These are phyloP conservation scores for Taphrorychus bicolor DNA, from an alignment of 2,888 invertebrate species.

Conservation along the genomic window DNA sequence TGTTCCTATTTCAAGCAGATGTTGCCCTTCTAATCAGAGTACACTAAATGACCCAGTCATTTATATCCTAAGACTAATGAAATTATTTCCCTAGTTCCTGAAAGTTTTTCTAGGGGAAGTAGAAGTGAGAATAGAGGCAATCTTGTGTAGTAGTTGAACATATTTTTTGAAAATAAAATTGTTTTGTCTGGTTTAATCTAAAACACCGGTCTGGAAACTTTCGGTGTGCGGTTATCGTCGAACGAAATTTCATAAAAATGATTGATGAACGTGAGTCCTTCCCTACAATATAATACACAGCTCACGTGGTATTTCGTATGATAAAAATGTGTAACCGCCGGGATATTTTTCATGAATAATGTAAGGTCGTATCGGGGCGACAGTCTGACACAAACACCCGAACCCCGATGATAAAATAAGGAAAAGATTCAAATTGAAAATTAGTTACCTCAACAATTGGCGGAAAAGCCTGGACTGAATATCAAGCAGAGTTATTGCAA, in stretches of 20 bases:
- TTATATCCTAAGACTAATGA: constrained; percentile 65
- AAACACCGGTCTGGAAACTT: constrained; percentile 16
- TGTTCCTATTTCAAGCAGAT: constrained; percentile 45
- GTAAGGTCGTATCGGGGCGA: constrained; percentile 54
- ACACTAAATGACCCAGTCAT: constrained; percentile 59
- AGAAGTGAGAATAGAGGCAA: neutral
- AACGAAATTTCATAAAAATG: constrained; percentile 42
- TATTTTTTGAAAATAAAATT: neutral
- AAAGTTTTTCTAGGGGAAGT: constrained; percentile 32
- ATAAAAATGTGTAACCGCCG: constrained; percentile 39
- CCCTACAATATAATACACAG: constrained; percentile 42
- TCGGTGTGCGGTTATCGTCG: constrained; percentile 30
- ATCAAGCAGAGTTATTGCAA: constrained; percentile 29
- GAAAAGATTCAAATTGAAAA: constrained; percentile 59
- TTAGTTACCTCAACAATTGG: constrained; percentile 57
- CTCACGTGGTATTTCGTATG: constrained; percentile 42
- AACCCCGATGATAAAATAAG: constrained; percentile 47
- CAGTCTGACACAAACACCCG: constrained; percentile 30
- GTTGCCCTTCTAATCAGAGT: constrained; percentile 47
- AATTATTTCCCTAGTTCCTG: constrained; percentile 62
- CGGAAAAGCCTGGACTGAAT: constrained; percentile 46
- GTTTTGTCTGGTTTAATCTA: neutral
- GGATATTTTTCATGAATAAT: constrained; percentile 59
- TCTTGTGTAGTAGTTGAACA: neutral
- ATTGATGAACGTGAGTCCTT: constrained; percentile 42